phyloP scores from a whole-genome alignment of 2,888 invertebrate genomes.

The Belgica antarctica region DNA sequence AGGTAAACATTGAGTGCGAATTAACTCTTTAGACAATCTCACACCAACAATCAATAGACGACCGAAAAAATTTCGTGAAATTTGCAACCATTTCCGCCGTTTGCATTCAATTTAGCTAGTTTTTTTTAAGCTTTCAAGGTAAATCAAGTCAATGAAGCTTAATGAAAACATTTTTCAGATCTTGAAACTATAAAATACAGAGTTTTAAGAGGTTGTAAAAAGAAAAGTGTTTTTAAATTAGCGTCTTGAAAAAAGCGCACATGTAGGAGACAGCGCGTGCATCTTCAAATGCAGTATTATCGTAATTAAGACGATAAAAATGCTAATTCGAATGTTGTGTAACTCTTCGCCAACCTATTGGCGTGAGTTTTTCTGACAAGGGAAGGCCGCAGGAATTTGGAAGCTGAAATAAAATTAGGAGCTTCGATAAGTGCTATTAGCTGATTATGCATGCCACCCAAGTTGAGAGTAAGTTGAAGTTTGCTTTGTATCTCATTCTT shows the following conservation, averaged over 20 bases:
- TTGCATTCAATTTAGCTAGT: neutral
- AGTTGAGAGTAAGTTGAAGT: neutral
- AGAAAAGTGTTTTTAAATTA: slow-evolving; percentile 18
- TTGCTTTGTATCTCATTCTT: too few relatives aligned
- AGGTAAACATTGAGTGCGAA: too few relatives aligned
- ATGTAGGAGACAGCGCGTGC: too few relatives aligned
- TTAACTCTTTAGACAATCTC: too few relatives aligned
- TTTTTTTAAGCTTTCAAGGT: neutral
- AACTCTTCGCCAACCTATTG: slow-evolving; percentile 6
- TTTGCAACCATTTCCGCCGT: neutral
- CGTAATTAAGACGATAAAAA: slow-evolving; percentile 32
- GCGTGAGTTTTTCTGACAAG: neutral
- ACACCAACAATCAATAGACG: too few relatives aligned
- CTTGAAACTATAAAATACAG: neutral
- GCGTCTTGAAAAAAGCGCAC: too few relatives aligned
- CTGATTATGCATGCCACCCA: neutral
- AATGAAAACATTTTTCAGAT: neutral
- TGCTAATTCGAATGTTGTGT: slow-evolving; percentile 32
- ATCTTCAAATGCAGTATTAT: neutral
- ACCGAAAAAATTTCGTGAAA: too few relatives aligned
- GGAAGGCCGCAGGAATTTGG: neutral
- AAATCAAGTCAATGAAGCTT: neutral
- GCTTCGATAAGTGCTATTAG: slow-evolving; percentile 8
- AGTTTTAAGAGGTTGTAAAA: neutral
- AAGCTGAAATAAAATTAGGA: slow-evolving; percentile 25